Evolutionary conservation across 2,797 vertebrate genomes (phyloP), one percentile per base, ranked within the genome.

Genomic region (Arnoldichthys spilopterus): DNA sequence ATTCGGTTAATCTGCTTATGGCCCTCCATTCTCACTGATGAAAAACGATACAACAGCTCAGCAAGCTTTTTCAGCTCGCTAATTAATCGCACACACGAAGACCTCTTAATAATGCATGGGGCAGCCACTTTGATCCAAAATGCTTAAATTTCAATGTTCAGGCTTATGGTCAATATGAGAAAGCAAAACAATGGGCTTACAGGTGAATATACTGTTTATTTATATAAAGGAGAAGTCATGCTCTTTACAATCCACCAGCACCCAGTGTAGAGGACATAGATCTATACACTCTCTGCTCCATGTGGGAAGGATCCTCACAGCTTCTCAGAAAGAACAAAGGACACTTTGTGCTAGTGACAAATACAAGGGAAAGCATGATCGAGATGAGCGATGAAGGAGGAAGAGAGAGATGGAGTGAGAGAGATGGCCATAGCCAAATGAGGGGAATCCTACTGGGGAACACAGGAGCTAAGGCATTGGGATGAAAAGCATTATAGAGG

Each of bases 31-130:
- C 84, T 85, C 84, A 49, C 47, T 81, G 79, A 84, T 84, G 88
- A 90, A 92, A 87, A 86, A 81, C 28, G 85, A 91, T 88, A 88
- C 66, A 68, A 68, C 64, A 72, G 85, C 81, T 88, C 85, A 85
- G 83, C 80, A 77, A 80, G 85, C 85, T 87, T 88, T 86, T 86
- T 85, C 86, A 87, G 78, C 77, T 77, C 37, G 67, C 83, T 87
- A 91, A 92, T 92, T 90, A 89, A 90, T 91, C 82, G 66, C 70
- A 61, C 0, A 75, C 79, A 81, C 78, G 80, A 86, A 84, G 81
- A 85, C 80, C 84, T 84, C 85, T 90, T 84, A 88, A 89, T 87
- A 83, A 85, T 70, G 82, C 82, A 82, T 72, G 58, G 28, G 49
- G 28, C 6, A 12, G 34, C 28, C 63, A 59, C 49, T 74, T 71